Conservation (phyloP, 2,888 invertebrate species). For the Leuctra nigra region DNA sequence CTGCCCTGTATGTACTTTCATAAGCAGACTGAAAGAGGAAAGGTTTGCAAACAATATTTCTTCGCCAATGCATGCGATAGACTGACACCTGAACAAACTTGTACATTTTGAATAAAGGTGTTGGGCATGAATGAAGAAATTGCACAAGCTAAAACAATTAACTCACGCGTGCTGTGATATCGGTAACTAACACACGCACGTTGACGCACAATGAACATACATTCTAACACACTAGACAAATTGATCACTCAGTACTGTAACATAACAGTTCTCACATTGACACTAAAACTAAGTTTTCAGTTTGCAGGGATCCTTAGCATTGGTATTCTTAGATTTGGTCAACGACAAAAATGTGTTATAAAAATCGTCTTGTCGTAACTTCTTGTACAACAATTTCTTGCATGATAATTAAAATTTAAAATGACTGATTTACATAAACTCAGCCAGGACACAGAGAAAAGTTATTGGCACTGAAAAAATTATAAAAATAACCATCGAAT, state of each 20-base stretch:
- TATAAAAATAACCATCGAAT: conserved; percentile 6
- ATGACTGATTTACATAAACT: background rate
- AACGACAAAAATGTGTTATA: conserved; percentile 2
- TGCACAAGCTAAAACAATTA: too few species aligned
- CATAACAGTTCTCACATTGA: conserved; percentile 3
- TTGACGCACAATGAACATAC: background rate
- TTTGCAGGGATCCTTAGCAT: background rate
- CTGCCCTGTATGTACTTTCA: too few species aligned
- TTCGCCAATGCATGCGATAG: too few species aligned
- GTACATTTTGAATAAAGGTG: too few species aligned
- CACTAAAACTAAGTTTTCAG: background rate
- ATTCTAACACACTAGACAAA: conserved; percentile 5
- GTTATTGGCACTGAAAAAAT: conserved; percentile 10
- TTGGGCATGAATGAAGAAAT: too few species aligned
- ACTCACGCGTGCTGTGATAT: background rate
- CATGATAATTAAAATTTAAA: background rate
- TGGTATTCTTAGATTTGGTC: conserved; percentile 7
- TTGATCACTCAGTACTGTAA: background rate
- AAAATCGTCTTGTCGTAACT: background rate
- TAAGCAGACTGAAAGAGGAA: too few species aligned
- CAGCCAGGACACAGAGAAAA: conserved; percentile 4
- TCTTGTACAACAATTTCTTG: background rate
- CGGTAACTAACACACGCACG: background rate
- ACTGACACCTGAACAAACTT: too few species aligned
- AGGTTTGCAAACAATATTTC: too few species aligned